Evolutionary conservation across 1,140 invertebrate genomes (phyloP), one percentile per base, ranked within the genome.

Genomic region (Parasteatoda tepidariorum): DNA sequence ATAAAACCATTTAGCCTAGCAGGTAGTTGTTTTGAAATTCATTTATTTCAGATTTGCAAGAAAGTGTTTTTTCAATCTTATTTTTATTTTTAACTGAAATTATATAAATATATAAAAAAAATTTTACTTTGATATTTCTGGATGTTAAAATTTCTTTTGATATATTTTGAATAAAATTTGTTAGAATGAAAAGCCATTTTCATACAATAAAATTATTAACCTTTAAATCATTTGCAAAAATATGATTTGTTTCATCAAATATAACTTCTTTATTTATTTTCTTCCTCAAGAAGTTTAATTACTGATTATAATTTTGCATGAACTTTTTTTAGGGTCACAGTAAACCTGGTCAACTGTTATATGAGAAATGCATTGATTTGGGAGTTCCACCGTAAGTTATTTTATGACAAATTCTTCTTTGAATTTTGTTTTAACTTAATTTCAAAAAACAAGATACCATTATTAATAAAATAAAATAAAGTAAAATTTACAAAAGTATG

Each of bases 301-400:
- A 64, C 9, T 15, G 1, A 0, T 64, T 64, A 15, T 11, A 41
- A 48, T 41, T 3, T 70, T 41, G 31, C 22, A 54, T 70, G 4
- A 48, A 48, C 18, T 48, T 48, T 2, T 48, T 48, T 48, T 41
- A 84, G 84, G 64, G 62, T 57, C 91, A 94, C 87, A 91, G 92
- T 28, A 92, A 92, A 62, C 90, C 91, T 0, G 96, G 96, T 3
- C 91, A 92, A 1, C 89, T 98, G 0, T 89, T 92, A 84, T 86
- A 96, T 18, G 91, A 93, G n/a, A 96, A 96, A 88, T 97, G 97
- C 89, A 92, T 97, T 0, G 91, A 94, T 30, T 88, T 91, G 15
- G 78, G 78, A n/a, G 84, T 85, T 7, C 84, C 84, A 66, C 74
- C 75, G 84, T 85, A 82, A 82, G 84, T 66, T n/a, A n/a, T n/a